Conservation (phyloP, 2,113 vertebrate species). For the Sardina pilchardus region DNA sequence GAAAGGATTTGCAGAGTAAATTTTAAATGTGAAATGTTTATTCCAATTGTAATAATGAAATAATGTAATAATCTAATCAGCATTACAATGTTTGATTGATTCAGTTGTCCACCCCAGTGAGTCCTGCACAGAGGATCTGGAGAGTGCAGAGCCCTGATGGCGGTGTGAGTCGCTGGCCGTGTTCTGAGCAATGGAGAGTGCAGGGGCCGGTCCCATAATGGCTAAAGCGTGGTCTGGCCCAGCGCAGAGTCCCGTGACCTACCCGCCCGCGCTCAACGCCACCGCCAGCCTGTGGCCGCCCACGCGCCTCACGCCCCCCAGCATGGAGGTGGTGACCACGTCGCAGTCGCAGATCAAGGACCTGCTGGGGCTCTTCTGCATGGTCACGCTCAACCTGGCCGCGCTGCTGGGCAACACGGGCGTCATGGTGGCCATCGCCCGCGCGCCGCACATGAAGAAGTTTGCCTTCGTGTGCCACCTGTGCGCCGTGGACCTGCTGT, state of each 20-base stretch:
- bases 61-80: too few relatives aligned
- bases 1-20: background rate
- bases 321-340: constrained; percentile 55
- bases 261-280: constrained; percentile 57
- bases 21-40: background rate
- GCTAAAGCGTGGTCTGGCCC: constrained; percentile 31
- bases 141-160: constrained; percentile 42
- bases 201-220: constrained; percentile 47
- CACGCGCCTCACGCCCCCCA: constrained; percentile 62
- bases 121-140: too few relatives aligned
- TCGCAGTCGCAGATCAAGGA: constrained; percentile 69
- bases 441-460: constrained; percentile 84
- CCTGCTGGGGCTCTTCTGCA: constrained; percentile 77
- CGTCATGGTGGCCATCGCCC: constrained; percentile 81
- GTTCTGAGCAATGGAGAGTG: constrained; percentile 66
- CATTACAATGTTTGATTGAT: too few relatives aligned
- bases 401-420: constrained; percentile 83
- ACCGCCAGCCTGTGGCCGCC: constrained; percentile 55
- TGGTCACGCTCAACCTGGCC: constrained; percentile 80
- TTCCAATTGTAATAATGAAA: too few relatives aligned
- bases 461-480: constrained; percentile 89
- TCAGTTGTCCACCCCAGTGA: too few relatives aligned
- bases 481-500: constrained; percentile 86
- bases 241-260: constrained; percentile 53
- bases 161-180: constrained; percentile 19